Base-by-base conservation (phyloP, 2,888 invertebrate genomes). In the Idaea aversata region DNA sequence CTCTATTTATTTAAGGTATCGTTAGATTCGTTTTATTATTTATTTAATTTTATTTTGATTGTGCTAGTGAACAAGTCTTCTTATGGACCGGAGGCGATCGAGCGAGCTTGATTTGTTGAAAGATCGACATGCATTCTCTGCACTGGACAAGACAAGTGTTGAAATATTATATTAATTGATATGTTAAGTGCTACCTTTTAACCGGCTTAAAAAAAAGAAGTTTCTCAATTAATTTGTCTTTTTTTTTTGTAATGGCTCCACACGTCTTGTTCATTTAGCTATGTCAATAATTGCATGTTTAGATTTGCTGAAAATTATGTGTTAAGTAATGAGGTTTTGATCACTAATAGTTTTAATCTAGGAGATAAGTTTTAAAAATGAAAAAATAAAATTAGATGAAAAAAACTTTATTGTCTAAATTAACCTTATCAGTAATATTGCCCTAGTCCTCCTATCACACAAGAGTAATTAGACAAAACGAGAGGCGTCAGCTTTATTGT, bases 131-230 rank as follows among this genome's bases (percentile, higher is more conserved):
- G 47, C 47, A 13, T 47, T 13, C 7, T 47, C 10, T 47, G 25
- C 10, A 47, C 47, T 10, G 47, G 47, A 47, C 47, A 47, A 47
- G 47, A 47, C 47, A 47, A 47, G 10, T 47, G 47, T 7, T 47
- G 47, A 47, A 47, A 47, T 25, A 25, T 25, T 2, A 25, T 25
- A 25, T 47, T 13, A 47, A 47, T 47, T 47, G 47, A 47, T 47
- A 47, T 47, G 47, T 47, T 47, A 47, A 47, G 47, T 47, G 47
- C 47, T 47, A 47, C 47, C 47, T 47, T 47, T 47, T 47, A 47
- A 13, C 47, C 47, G 47, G 47, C 47, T 36, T 4, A 1, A 10
- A 36, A 47, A 47, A 47, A 10, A 47, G 47, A 13, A 47, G 47
- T 5, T 47, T 47, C 47, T 7, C 13, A 47, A 47, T 47, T 47